Base-by-base conservation (phyloP, 1,140 invertebrate genomes). In the Tigriopus japonicus region DNA sequence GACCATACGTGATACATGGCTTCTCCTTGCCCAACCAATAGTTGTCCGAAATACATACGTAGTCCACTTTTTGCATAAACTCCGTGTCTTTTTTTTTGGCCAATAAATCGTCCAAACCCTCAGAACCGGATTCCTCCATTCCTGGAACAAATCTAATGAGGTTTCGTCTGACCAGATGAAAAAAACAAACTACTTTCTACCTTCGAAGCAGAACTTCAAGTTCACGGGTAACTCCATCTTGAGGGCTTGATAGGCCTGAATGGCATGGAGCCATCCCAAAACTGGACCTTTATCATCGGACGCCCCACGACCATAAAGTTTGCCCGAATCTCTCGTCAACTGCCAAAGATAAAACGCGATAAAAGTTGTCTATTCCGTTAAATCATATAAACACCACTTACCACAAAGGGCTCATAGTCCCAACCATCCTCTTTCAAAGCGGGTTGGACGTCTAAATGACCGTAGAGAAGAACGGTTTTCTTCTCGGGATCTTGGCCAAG, bases 121-220 rank as follows among this genome's bases (percentile, higher is more conserved):
- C 86, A 63, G 91, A 96, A 7, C 94, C 93, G 67, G 81, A 86
- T 73, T 98, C 95, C 75, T 98, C 95, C 94, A 98, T 98, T 51
- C 28, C 28, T 35, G 9, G 28, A 35, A 35, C 9, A 3, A 35
- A 35, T 9, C 88, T 90, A 17, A 88, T 79, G 75, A 98, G 97
- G 79, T 86, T 68, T 42, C 74, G 72, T 63, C 49, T 65, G 63
- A 64, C 63, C 42, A 53, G 24, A 24, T 5, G n/a, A 53, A 53
- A 7, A 53, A 56, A 56, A 35, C 3, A 35, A 35, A 9, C 28
- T 35, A 3, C n/a, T n/a, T 3, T 35, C 28, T 35, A 35, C 59
- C 60, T 62, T 63, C 56, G 41, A 62, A 42, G 24, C 55, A 62
- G 58, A 63, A 62, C 73, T 96, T 97, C 0, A 98, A 67, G 73